Percentiles rank a stretch among this genome's conserved stretches.
Conservation (phyloP, 2,797 vertebrate species). For the Sebastes cheni region DNA sequence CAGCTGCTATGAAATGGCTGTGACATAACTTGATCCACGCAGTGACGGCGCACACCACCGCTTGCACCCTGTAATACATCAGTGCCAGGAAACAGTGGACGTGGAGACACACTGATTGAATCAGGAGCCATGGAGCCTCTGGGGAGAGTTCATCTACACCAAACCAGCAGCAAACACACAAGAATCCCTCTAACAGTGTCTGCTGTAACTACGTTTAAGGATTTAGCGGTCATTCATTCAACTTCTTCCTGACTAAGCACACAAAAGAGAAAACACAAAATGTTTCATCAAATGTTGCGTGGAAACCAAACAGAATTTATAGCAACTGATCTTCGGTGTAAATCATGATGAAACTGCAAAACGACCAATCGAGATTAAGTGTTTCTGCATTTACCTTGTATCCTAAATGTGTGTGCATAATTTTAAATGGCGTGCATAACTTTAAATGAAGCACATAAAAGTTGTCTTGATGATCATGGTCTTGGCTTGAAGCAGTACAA, state of each 20-base stretch:
- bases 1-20: slow-evolving; percentile 70
- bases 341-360: neutral
- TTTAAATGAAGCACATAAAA: slow-evolving; percentile 35
- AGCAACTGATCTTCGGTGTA: neutral
- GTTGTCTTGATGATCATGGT: slow-evolving; percentile 35
- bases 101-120: slow-evolving; percentile 79
- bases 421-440: slow-evolving; percentile 17
- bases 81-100: slow-evolving; percentile 83
- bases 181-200: slow-evolving; percentile 48
- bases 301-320: slow-evolving; percentile 11
- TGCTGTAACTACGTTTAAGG: slow-evolving; percentile 68
- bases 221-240: slow-evolving; percentile 62
- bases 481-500: slow-evolving; percentile 20
- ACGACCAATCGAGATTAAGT: neutral
- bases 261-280: slow-evolving; percentile 18
- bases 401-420: neutral
- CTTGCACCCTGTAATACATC: slow-evolving; percentile 82
- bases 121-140: slow-evolving; percentile 73
- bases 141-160: slow-evolving; percentile 76
- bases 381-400: slow-evolving; percentile 6
- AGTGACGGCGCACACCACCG: slow-evolving; percentile 73
- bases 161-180: slow-evolving; percentile 56
- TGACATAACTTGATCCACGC: slow-evolving; percentile 85
- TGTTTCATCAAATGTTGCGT: neutral
- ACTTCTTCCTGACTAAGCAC: slow-evolving; percentile 43